A percentile compares a stretch with the other conserved stretches of the same genome.
These are phyloP conservation scores for Drosophila percnosoma DNA, from an alignment of 2,888 invertebrate genomes.

Conservation along the genomic window DNA sequence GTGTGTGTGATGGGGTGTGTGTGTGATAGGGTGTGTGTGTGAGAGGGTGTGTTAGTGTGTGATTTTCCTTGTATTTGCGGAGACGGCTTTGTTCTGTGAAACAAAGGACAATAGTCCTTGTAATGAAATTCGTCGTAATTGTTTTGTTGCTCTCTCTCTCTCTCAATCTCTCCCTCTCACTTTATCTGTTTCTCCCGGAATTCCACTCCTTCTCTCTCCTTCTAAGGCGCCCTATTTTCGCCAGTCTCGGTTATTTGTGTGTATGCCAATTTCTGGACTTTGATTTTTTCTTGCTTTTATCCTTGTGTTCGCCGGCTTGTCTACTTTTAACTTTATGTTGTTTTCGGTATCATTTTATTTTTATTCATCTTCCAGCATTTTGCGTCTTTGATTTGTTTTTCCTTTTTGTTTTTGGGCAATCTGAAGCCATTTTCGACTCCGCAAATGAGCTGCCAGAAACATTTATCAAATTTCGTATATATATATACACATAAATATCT, in stretches of 20 bases:
- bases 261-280: conserved; percentile 28
- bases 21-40: neutral
- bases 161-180: neutral
- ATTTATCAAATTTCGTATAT: conserved; percentile 5
- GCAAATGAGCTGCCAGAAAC: conserved; percentile 15
- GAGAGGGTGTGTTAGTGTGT: neutral
- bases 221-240: neutral
- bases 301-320: conserved; percentile 32
- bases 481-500: neutral
- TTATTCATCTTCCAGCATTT: conserved; percentile 13
- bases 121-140: conserved; percentile 70
- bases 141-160: conserved; percentile 34
- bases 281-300: conserved; percentile 45
- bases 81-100: conserved; percentile 8
- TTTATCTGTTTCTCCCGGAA: neutral
- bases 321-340: conserved; percentile 25
- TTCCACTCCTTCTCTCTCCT: no score
- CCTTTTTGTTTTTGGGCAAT: conserved; percentile 37
- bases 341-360: conserved; percentile 9
- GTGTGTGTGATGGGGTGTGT: neutral
- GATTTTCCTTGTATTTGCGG: conserved; percentile 20
- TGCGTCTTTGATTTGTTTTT: conserved; percentile 53
- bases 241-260: conserved; percentile 23
- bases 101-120: conserved; percentile 47
- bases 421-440: conserved; percentile 7